Evolutionary conservation across 2,888 invertebrate genomes (phyloP).

Genomic region (Smittia sp.): DNA sequence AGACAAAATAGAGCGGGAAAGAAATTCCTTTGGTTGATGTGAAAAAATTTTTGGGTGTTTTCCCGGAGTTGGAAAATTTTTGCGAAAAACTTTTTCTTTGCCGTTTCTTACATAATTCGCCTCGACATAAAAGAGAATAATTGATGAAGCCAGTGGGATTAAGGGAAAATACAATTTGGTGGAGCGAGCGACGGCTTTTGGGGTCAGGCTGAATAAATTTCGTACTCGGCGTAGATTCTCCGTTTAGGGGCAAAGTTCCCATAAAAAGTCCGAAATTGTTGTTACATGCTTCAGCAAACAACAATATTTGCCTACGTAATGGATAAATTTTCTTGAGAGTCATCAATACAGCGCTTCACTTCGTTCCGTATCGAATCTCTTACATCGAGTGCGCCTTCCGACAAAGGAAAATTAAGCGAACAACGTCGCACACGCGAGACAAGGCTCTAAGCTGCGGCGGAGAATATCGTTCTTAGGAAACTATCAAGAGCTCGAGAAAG

Average conservation of each 20-base stretch:
- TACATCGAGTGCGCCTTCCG: not conserved
- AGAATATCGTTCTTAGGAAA: not conserved
- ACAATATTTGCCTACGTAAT: not conserved
- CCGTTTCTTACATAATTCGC: not conserved
- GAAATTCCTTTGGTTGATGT: not conserved
- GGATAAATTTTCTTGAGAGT: not conserved
- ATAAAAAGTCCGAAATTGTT: not conserved
- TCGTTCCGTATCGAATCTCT: not conserved
- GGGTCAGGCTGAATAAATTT: not conserved
- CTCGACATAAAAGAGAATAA: not conserved
- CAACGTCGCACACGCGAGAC: not conserved
- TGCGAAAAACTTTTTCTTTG: not conserved
- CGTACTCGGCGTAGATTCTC: not conserved
- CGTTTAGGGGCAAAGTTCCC: not conserved
- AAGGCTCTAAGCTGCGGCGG: not conserved
- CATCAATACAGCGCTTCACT: not conserved
- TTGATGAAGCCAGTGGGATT: not conserved
- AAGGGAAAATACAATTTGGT: not conserved
- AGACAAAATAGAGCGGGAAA: not conserved
- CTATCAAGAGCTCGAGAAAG: not conserved
- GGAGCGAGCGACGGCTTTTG: not conserved
- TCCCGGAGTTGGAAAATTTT: slow-evolving; percentile 21
- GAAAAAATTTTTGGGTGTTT: slow-evolving; percentile 39
- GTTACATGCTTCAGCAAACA: not conserved
- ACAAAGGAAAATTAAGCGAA: not conserved